These are phyloP conservation scores for Colistium nudipinnis DNA, from an alignment of 2,113 vertebrate species.

Conservation along the genomic window DNA sequence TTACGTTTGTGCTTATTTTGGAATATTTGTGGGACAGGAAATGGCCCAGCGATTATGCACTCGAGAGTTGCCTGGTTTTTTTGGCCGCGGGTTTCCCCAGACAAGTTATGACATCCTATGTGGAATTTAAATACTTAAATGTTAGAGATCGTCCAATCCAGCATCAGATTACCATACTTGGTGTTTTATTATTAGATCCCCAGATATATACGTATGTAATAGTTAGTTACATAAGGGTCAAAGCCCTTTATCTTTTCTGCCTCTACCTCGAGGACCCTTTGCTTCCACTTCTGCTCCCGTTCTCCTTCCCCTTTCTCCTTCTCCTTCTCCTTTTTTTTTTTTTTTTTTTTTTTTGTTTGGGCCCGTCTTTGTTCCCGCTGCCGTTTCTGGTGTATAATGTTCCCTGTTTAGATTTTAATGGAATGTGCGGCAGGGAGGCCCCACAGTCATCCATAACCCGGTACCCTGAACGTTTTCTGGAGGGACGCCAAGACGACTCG, in stretches of 20 bases:
- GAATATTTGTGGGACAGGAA: slow-evolving; percentile 65
- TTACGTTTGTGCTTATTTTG: slow-evolving; percentile 51
- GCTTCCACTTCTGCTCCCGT: neutral
- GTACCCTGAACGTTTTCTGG: slow-evolving; percentile 46
- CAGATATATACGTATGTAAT: no score
- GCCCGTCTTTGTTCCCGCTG: slow-evolving; percentile 13
- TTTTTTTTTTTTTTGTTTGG: neutral
- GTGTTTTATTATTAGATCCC: neutral
- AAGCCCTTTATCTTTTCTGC: no score
- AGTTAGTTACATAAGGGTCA: no score
- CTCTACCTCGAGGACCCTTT: no score
- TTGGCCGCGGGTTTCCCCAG: slow-evolving; percentile 17
- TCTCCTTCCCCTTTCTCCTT: neutral
- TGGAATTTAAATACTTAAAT: slow-evolving; percentile 1
- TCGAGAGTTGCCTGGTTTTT: neutral
- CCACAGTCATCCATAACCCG: slow-evolving; percentile 57
- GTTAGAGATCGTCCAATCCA: neutral
- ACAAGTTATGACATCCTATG: slow-evolving; percentile 11
- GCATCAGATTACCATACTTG: neutral
- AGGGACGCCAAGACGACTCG: slow-evolving; percentile 22
- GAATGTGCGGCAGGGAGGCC: slow-evolving; percentile 61
- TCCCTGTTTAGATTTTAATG: slow-evolving; percentile 70
- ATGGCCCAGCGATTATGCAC: slow-evolving; percentile 37
- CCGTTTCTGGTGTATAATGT: slow-evolving; percentile 46
- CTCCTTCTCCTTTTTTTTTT: neutral